Conservation (phyloP, 1,140 invertebrate species). For the Leptinotarsa texana region DNA sequence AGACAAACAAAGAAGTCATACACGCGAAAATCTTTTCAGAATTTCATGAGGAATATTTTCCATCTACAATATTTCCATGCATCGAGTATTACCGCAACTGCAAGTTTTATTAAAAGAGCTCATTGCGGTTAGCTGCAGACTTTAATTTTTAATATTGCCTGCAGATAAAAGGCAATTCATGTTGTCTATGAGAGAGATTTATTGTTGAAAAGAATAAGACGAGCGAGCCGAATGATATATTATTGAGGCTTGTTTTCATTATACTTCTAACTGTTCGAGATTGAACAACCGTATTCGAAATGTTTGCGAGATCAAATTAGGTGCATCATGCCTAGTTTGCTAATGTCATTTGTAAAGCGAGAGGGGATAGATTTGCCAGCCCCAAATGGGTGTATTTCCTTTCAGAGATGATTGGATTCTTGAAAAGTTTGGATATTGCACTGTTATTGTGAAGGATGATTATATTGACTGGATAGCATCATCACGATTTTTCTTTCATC, state of each 20-base stretch:
- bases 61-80: neutral
- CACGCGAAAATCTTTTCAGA: no score
- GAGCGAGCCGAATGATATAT: neutral
- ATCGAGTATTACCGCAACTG: neutral
- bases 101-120: neutral
- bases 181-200: neutral
- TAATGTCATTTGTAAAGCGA: no score
- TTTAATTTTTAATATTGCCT: slow-evolving; percentile 3
- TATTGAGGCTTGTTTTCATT: neutral
- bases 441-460: no score
- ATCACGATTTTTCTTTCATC: no score
- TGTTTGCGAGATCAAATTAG: neutral
- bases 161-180: neutral
- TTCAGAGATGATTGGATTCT: no score
- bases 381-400: no score
- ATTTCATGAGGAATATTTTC: neutral
- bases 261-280: neutral
- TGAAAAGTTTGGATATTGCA: no score
- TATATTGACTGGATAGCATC: no score
- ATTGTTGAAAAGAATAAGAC: neutral
- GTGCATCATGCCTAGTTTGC: no score
- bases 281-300: neutral
- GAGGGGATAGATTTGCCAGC: no score
- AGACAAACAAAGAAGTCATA: no score
- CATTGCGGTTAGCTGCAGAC: slow-evolving; percentile 1